phyloP scores from a whole-genome alignment of 2,797 vertebrate species.

The Epinephelus awoara region DNA sequence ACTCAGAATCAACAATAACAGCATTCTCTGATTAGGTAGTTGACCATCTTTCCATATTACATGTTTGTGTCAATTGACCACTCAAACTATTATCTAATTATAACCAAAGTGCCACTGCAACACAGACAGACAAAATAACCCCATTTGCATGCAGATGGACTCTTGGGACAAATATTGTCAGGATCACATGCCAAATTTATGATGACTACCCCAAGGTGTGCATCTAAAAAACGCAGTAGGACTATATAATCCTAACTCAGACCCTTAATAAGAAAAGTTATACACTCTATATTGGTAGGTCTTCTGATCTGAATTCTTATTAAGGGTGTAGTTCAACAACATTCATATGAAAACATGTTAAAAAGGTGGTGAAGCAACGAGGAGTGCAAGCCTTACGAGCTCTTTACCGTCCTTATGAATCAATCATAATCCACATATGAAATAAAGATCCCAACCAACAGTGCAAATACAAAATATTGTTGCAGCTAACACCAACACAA shows the following conservation, averaged over 20 bases:
- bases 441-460: neutral
- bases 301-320: neutral
- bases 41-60: neutral
- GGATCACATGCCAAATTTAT: neutral
- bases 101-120: no score
- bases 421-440: neutral
- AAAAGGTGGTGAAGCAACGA: neutral
- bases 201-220: neutral
- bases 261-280: neutral
- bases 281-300: neutral
- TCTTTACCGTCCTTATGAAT: neutral
- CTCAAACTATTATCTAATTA: neutral
- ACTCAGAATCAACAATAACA: neutral
- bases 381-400: neutral
- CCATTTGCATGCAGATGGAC: neutral
- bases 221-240: neutral
- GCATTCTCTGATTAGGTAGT: neutral
- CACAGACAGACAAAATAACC: neutral
- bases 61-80: neutral
- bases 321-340: neutral
- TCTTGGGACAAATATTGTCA: neutral
- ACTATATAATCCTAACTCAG: conserved; percentile 7
- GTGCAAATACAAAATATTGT: neutral
- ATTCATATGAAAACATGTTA: neutral
- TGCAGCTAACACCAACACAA: neutral